Evolutionary conservation across 2,113 vertebrate genomes (phyloP).

Genomic region (Paramormyrops kingsleyae): DNA sequence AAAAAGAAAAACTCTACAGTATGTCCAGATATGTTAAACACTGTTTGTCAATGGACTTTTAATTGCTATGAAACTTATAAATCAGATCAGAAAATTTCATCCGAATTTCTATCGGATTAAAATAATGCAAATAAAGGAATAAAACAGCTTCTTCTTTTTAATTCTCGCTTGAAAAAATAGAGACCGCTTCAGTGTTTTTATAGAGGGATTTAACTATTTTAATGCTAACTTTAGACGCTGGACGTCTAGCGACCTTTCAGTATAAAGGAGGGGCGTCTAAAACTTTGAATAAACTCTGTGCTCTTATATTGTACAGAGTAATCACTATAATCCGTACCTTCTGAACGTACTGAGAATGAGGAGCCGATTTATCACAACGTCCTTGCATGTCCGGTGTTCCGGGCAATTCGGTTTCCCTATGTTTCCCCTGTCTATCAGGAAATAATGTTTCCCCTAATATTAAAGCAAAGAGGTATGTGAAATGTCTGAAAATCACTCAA

Average conservation of each 20-base stretch:
- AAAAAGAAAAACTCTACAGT: background rate
- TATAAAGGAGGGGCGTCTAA: background rate
- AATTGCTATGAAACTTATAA: background rate
- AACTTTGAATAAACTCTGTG: background rate
- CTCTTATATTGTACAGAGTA: background rate
- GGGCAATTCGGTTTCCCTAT: too few species aligned
- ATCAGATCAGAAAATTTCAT: background rate
- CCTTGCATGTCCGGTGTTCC: conserved; percentile 4
- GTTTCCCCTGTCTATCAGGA: too few species aligned
- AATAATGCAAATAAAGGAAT: background rate
- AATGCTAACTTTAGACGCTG: background rate
- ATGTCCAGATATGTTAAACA: background rate
- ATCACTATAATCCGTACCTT: background rate
- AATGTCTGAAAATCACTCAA: too few species aligned
- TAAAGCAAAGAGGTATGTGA: too few species aligned
- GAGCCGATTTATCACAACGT: background rate
- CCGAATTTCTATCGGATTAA: background rate
- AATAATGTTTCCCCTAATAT: too few species aligned
- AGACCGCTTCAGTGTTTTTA: background rate
- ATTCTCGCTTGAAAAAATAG: background rate
- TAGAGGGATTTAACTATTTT: background rate
- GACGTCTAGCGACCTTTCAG: background rate
- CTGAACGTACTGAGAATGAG: background rate
- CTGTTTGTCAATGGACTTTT: background rate
- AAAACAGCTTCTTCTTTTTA: background rate